Conservation (phyloP, 92 coral and sea anemone species). For the Actinernus sp. region DNA sequence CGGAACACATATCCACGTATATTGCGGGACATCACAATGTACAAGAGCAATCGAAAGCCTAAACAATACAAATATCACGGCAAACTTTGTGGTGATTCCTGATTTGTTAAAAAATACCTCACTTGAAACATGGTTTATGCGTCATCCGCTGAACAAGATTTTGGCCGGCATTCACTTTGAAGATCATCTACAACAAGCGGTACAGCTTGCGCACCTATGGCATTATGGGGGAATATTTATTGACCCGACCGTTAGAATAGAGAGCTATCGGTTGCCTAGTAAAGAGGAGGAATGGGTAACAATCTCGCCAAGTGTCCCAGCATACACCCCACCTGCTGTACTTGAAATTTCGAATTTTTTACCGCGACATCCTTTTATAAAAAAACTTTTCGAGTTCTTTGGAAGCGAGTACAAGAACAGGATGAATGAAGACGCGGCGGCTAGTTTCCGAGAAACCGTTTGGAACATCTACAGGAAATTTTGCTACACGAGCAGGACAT, state of each 20-base stretch:
- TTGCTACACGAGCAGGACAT: too few species aligned
- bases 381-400: too few species aligned
- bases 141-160: constrained; percentile 36
- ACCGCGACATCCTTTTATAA: constrained; percentile 5
- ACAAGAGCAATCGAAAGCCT: neutral
- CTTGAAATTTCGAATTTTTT: neutral
- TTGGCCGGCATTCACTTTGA: constrained; percentile 33
- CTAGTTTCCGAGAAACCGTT: neutral
- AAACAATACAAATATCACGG: neutral
- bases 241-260: constrained; percentile 26
- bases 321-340: too few species aligned
- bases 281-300: too few species aligned
- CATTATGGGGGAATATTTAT: constrained; percentile 27
- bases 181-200: constrained; percentile 39
- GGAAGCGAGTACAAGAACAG: neutral
- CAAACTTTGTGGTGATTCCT: constrained; percentile 12
- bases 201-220: constrained; percentile 13
- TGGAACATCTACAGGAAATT: too few species aligned
- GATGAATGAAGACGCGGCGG: neutral
- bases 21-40: constrained; percentile 33
- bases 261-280: too few species aligned
- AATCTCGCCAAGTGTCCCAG: too few species aligned
- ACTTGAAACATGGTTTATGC: constrained; percentile 28
- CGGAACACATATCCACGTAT: neutral
- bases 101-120: constrained; percentile 14